A percentile compares a stretch with the other conserved stretches of the same genome.
Evolutionary conservation across 2,888 invertebrate species (phyloP).

Genomic region (Acrobasis repandana): DNA sequence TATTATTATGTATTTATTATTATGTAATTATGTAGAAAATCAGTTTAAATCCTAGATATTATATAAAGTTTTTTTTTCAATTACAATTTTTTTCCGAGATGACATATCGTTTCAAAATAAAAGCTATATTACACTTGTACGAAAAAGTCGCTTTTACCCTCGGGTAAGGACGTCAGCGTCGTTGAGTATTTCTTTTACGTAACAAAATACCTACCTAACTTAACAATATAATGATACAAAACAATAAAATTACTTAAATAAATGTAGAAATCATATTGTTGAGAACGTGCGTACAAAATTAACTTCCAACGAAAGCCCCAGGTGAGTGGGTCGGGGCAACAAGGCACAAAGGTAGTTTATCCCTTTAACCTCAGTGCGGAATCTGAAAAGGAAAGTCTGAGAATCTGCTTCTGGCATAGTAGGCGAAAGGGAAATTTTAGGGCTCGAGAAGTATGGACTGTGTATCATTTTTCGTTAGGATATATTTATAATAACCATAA

Average conservation of each 20-base stretch:
- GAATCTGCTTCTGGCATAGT: constrained; percentile 19
- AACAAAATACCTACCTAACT: too few relatives aligned
- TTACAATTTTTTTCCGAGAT: too few relatives aligned
- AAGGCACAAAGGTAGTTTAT: constrained; percentile 16
- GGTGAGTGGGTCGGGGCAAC: constrained; percentile 22
- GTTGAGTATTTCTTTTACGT: too few relatives aligned
- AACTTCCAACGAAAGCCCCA: constrained; percentile 5
- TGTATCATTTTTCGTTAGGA: not conserved
- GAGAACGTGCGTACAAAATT: constrained; percentile 11
- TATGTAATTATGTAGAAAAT: too few relatives aligned
- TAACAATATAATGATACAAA: constrained; percentile 4
- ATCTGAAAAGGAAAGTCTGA: constrained; percentile 24
- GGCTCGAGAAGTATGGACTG: not conserved
- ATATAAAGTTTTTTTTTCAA: too few relatives aligned
- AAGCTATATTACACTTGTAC: too few relatives aligned
- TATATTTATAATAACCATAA: not conserved
- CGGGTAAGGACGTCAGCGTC: too few relatives aligned
- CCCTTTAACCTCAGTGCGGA: constrained; percentile 23
- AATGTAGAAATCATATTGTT: not conserved
- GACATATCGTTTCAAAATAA: too few relatives aligned
- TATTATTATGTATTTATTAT: too few relatives aligned
- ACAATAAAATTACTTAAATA: not conserved
- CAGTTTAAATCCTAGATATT: too few relatives aligned
- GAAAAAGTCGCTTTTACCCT: too few relatives aligned
- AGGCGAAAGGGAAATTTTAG: constrained; percentile 14